Evolutionary conservation across 2,797 vertebrate species (phyloP).

Genomic region (Schizopygopsis malacanthus): DNA sequence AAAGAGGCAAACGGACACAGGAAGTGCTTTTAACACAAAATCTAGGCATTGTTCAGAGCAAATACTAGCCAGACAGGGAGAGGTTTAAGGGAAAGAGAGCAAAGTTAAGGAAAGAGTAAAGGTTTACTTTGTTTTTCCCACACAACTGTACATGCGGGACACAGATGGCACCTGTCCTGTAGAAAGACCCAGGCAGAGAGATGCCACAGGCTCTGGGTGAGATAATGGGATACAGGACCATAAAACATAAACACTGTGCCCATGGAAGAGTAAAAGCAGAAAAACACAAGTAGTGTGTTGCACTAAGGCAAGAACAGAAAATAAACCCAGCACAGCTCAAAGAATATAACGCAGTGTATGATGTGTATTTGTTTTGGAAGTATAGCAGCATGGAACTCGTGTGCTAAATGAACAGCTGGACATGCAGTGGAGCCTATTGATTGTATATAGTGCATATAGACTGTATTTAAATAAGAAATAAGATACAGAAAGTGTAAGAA

Average conservation of each 20-base stretch:
- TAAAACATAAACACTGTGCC: not conserved
- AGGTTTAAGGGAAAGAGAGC: too few species aligned
- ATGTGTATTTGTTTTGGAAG: not conserved
- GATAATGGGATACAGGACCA: not conserved
- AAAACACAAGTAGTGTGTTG: not conserved
- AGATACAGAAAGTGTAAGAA: not conserved
- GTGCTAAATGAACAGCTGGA: conserved; percentile 21
- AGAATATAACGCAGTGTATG: not conserved
- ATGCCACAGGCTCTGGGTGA: not conserved
- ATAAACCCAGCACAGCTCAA: not conserved
- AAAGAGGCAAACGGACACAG: too few species aligned
- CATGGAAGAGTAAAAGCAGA: not conserved
- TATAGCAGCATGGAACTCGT: not conserved
- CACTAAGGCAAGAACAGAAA: not conserved
- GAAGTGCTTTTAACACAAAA: too few species aligned
- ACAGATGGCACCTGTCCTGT: not conserved
- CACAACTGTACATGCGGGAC: not conserved
- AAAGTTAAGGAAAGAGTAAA: too few species aligned
- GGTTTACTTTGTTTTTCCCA: not conserved
- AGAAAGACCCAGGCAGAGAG: not conserved
- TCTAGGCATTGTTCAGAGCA: too few species aligned
- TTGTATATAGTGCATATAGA: not conserved
- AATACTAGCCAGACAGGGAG: too few species aligned
- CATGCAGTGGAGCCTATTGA: conserved; percentile 22
- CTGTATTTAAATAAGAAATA: conserved; percentile 41